Evolutionary conservation across 1,140 invertebrate species (phyloP), one percentile per base, ranked within the genome.

Genomic region (Zaprionus davidi): DNA sequence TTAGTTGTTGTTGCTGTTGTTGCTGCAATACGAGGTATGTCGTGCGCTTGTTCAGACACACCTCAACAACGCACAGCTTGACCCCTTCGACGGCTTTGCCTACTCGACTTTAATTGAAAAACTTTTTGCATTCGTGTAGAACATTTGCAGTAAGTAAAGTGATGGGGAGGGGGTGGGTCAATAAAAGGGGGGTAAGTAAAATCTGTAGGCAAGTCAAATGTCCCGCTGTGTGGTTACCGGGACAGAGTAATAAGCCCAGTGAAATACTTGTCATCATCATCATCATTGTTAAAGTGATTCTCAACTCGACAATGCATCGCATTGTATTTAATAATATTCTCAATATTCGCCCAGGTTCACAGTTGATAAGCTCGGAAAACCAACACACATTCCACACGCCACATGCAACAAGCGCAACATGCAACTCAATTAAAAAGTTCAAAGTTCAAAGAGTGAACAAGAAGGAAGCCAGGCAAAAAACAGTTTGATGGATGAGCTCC

Each of bases 41-140:
- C 56, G n/a, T 53, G 28, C 51, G 20, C 24, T 73, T 73, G 55
- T 51, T 58, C 49, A 60, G 51, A 38, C 68, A 73, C 56, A 55
- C 55, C 34, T 65, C 63, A 36, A 65, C 71, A 46, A 46, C 26
- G 38, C 28, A 34, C 20, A 15, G 15, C 53, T 12, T 26, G 5
- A 36, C 15, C 22, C 12, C 31, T 15, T 55, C 65, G 5, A 17
- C 65, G 11, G 9, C 11, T 36, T 7, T 12, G 15, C 62, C 34
- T 7, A 58, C n/a, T 71, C 44, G 46, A 60, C 34, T 76, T 76
- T 76, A 76, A 76, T 76, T 76, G 68, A 76, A 76, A 76, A 71
- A 76, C 60, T 76, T 76, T 71, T 71, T 65, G 72, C 67, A 58
- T 38, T 36, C 71, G 31, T 69, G 57, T 36, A 69, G 41, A 68